Percentiles rank a stretch among this genome's conserved stretches.
Conservation (phyloP, 2,888 invertebrate genomes). For the Lapara coniferarum region DNA sequence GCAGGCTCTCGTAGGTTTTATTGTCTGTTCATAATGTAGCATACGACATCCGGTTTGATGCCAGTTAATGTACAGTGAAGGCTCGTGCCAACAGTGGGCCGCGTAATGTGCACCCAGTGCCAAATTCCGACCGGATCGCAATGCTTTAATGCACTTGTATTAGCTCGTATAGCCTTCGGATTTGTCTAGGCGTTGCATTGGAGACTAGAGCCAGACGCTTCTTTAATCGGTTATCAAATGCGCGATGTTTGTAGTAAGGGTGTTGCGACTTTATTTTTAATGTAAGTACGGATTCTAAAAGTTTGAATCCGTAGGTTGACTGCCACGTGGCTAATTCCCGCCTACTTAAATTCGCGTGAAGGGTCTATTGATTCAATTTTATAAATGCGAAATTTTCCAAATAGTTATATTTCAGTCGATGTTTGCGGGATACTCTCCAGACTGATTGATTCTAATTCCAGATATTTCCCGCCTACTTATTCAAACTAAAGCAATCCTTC, state of each 20-base stretch:
- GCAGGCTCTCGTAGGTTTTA: constrained; percentile 66
- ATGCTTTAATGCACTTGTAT: constrained; percentile 55
- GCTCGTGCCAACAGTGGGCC: constrained; percentile 67
- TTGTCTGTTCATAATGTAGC: constrained; percentile 73
- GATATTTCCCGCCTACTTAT: neutral
- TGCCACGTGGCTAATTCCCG: too few species aligned
- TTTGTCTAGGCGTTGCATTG: constrained; percentile 28
- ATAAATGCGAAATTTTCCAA: too few species aligned
- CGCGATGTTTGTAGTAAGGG: too few species aligned
- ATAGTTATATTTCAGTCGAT: too few species aligned
- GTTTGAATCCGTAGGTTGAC: too few species aligned
- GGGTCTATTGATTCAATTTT: too few species aligned
- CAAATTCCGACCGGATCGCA: constrained; percentile 59
- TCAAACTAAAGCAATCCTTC: neutral
- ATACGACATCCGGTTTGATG: constrained; percentile 78
- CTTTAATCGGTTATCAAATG: neutral
- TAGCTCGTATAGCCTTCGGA: constrained; percentile 54
- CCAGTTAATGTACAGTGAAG: constrained; percentile 70
- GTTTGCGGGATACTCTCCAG: too few species aligned
- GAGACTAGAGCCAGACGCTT: constrained; percentile 2
- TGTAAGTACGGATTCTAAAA: too few species aligned
- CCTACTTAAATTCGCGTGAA: too few species aligned
- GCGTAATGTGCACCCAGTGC: constrained; percentile 72
- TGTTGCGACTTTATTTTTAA: too few species aligned
- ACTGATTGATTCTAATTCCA: too few species aligned